Conservation (phyloP, 2,797 vertebrate species). For the Semaprochilodus insignis region DNA sequence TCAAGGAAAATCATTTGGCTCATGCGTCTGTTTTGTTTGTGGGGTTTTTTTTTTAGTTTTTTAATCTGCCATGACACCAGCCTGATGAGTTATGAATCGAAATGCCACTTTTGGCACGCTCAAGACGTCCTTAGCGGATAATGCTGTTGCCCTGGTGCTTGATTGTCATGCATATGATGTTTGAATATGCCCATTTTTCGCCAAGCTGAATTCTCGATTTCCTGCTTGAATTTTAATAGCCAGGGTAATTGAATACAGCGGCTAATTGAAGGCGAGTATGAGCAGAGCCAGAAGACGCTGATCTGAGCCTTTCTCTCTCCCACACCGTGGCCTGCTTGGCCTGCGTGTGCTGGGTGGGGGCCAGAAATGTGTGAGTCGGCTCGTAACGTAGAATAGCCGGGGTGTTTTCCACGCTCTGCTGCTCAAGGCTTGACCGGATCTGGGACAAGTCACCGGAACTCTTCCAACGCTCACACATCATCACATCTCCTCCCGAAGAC, state of each 20-base stretch:
- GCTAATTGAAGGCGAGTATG: slow-evolving; percentile 8
- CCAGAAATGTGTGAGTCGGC: slow-evolving; percentile 45
- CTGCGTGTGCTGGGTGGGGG: slow-evolving; percentile 28
- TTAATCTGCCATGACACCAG: slow-evolving; percentile 7
- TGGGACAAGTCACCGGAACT: slow-evolving; percentile 60
- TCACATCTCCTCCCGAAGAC: background rate
- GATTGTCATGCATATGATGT: slow-evolving; percentile 10
- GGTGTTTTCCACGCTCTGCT: slow-evolving; percentile 39
- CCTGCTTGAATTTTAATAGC: slow-evolving; percentile 6
- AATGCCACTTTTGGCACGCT: slow-evolving; percentile 13
- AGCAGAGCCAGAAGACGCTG: background rate
- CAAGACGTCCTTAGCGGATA: background rate
- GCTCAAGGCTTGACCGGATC: slow-evolving; percentile 57
- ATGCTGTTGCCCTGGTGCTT: background rate
- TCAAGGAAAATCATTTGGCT: background rate
- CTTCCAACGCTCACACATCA: background rate
- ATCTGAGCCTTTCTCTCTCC: slow-evolving; percentile 11
- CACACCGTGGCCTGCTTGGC: slow-evolving; percentile 7
- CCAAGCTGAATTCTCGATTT: slow-evolving; percentile 13
- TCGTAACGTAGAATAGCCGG: slow-evolving; percentile 51
- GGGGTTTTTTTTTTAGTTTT: background rate
- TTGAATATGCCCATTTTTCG: background rate
- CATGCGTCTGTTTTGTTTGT: background rate
- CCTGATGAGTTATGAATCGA: slow-evolving; percentile 3
- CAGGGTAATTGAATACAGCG: background rate